Conservation (phyloP, 2,888 invertebrate species). For the Callinectes sapidus region DNA sequence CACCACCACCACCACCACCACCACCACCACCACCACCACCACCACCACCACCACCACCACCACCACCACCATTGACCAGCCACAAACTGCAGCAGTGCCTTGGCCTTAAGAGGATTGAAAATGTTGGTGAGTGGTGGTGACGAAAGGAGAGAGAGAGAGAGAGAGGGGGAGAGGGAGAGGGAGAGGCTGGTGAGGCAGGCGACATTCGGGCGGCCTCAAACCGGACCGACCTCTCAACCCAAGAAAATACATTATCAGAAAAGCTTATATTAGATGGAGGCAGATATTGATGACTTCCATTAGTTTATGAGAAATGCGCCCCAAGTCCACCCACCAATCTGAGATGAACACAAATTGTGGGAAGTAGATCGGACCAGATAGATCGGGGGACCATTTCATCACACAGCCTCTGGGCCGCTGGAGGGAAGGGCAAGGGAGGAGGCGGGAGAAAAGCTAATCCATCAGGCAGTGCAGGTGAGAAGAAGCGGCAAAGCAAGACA, state of each 20-base stretch:
- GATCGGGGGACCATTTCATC: constrained; percentile 26
- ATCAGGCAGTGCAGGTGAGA: neutral
- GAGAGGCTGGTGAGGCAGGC: neutral
- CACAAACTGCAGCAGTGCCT: neutral
- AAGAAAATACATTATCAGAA: neutral
- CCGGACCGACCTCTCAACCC: neutral
- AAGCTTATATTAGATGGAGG: constrained; percentile 50
- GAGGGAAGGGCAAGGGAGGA: neutral
- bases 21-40: neutral
- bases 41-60: neutral
- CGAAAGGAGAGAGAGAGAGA: neutral
- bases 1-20: neutral
- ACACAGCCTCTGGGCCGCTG: neutral
- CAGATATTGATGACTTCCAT: constrained; percentile 58
- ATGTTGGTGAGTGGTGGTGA: constrained; percentile 17
- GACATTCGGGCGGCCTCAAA: neutral
- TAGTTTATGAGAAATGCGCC: constrained; percentile 49
- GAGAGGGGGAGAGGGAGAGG: neutral
- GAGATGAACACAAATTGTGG: constrained; percentile 45
- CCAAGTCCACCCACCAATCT: neutral
- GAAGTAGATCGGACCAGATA: constrained; percentile 19
- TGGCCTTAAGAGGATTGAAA: constrained; percentile 35
- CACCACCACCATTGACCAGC: neutral
- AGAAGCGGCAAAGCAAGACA: neutral
- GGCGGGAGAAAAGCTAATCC: neutral